Conservation (phyloP, 1,140 invertebrate species). For the Prorops nasuta region DNA sequence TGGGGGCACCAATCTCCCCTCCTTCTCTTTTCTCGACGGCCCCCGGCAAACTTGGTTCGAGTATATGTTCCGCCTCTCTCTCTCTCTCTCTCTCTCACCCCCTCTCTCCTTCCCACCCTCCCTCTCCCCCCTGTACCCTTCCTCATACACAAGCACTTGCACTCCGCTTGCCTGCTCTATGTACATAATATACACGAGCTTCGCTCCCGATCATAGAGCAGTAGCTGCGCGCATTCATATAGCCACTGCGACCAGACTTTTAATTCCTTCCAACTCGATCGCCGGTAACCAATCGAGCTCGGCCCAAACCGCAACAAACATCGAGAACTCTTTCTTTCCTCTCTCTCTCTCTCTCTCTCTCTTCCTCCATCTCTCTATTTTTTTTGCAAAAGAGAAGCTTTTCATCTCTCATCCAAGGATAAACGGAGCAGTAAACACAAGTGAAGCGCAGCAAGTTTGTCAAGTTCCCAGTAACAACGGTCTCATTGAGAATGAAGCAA, state of each 20-base stretch:
- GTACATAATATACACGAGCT: conserved; percentile 44
- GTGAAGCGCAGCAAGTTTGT: too few relatives aligned
- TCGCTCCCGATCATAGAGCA: conserved; percentile 47
- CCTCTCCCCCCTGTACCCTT: not conserved
- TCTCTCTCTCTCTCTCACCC: conserved; percentile 4
- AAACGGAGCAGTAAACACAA: too few relatives aligned
- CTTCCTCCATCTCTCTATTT: too few relatives aligned
- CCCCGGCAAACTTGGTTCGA: not conserved
- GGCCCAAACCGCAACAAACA: too few relatives aligned
- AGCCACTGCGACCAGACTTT: conserved; percentile 23
- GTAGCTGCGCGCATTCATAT: conserved; percentile 24
- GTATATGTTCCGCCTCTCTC: not conserved
- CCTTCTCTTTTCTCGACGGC: conserved; percentile 15
- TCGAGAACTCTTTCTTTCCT: too few relatives aligned
- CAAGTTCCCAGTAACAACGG: not conserved
- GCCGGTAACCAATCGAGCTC: conserved; percentile 5
- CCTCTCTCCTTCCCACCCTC: conserved; percentile 2
- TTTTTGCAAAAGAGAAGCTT: too few relatives aligned
- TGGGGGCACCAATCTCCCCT: conserved; percentile 19
- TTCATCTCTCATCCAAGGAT: too few relatives aligned
- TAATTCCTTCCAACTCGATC: conserved; percentile 21
- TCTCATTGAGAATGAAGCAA: conserved; percentile 21
- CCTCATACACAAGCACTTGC: conserved; percentile 10
- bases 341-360: too few relatives aligned
- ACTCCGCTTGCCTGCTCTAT: conserved; percentile 34